Base-by-base conservation (phyloP, 2,797 vertebrate genomes). In the Notolabrus celidotus region DNA sequence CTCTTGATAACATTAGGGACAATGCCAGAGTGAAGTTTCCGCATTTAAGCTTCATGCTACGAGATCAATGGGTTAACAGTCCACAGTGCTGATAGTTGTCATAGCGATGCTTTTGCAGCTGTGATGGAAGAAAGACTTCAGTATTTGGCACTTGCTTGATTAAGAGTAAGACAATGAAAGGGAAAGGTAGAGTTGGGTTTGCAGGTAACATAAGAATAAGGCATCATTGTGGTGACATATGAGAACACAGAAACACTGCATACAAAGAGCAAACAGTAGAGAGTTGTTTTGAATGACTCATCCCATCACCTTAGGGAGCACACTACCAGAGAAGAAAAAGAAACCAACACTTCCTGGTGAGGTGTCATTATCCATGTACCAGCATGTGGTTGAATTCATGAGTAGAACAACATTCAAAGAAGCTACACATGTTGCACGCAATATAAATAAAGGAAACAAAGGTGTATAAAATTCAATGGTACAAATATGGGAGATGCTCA, bases 141-240 rank as follows among this genome's bases (percentile, higher is more conserved):
- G 33, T 17, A 54, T 41, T 55, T 63, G 42, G 42, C 59, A 65
- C 45, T 38, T 71, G 11, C 10, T 34, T 36, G n/a, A 1, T 50
- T 60, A 51, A 41, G 25, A 47, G 46, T 45, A 14, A 45, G 79
- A 34, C 0, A 12, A 56, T 39, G 19, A 39, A 31, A 43, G 12
- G 19, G 42, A n/a, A 25, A 8, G 2, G 5, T 25, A 19, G 9
- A n/a, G 16, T 9, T 3, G 14, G 14, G 20, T 50, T 25, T 27
- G 15, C 29, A 33, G 20, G 47, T 31, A 7, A 54, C 53, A 46
- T 6, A 43, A n/a, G n/a, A n/a, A n/a, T 52, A 73, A 73, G 72
- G 72, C 70, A 67, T 63, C 22, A n/a, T 22, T 43, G 53, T 33
- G 19, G 27, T 17, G 19, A 41, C 3, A n/a, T 12, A 45, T 20